Evolutionary conservation across 2,888 invertebrate genomes (phyloP).

Genomic region (Sturmia bella): DNA sequence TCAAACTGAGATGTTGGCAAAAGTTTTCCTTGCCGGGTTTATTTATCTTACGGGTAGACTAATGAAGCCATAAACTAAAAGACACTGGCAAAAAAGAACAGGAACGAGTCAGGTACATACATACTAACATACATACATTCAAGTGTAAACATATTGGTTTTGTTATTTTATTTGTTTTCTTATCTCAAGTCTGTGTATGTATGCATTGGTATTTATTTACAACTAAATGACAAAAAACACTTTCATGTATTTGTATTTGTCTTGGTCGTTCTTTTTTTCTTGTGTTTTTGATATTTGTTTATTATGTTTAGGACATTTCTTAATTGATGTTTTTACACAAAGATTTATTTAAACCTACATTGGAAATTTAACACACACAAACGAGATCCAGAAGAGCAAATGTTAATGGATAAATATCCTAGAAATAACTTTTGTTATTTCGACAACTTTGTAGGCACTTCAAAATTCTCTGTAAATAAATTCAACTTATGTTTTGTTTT

Average conservation of each 20-base stretch:
- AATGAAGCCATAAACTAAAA: conserved; percentile 67
- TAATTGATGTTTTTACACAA: conserved; percentile 68
- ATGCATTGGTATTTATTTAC: conserved; percentile 25
- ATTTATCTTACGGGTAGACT: conserved; percentile 48
- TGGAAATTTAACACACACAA: background rate
- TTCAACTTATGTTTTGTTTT: background rate
- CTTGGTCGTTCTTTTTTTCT: background rate
- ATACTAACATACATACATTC: background rate
- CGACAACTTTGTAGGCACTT: conserved; percentile 1
- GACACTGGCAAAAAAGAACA: background rate
- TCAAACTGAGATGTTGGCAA: conserved; percentile 22
- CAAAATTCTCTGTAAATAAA: background rate
- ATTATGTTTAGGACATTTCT: conserved; percentile 68
- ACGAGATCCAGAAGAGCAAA: conserved; percentile 28
- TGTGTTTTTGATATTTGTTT: conserved; percentile 48
- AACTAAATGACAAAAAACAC: background rate
- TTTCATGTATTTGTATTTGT: conserved; percentile 37
- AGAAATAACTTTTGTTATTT: conserved; percentile 34
- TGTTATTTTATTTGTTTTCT: conserved; percentile 58
- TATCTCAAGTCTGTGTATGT: conserved; percentile 27
- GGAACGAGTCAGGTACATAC: conserved; percentile 7
- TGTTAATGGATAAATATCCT: conserved; percentile 49
- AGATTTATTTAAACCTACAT: conserved; percentile 57
- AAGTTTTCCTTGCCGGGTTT: conserved; percentile 35
- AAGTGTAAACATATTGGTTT: conserved; percentile 51